These are phyloP conservation scores for Stichodactyla helianthus DNA, from an alignment of 64 coral and sea anemone species.

Conservation along the genomic window DNA sequence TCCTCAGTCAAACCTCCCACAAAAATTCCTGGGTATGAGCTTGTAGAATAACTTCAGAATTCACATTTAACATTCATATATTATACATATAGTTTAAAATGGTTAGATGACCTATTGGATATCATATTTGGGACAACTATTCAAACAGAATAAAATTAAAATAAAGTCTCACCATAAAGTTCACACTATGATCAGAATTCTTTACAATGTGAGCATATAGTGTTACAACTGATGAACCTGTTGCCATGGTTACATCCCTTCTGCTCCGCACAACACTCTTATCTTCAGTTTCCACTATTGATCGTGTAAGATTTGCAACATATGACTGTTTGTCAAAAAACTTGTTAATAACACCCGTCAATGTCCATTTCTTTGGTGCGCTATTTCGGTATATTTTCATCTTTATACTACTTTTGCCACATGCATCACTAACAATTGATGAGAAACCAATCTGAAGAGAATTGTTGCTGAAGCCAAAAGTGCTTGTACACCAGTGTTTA, in stretches of 20 bases:
- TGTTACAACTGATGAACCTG: neutral
- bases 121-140: neutral
- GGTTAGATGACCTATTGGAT: neutral
- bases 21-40: too few relatives aligned
- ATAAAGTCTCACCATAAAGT: neutral
- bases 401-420: neutral
- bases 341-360: neutral
- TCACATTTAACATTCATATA: too few relatives aligned
- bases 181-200: neutral
- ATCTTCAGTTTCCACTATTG: neutral
- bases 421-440: neutral
- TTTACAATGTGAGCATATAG: neutral
- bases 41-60: too few relatives aligned
- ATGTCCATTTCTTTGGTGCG: neutral
- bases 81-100: too few relatives aligned
- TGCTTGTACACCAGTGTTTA: conserved; percentile 18
- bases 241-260: neutral
- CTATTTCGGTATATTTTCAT: neutral
- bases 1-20: too few relatives aligned
- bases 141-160: neutral
- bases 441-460: conserved; percentile 15
- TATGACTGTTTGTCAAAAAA: neutral
- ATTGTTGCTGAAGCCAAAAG: neutral
- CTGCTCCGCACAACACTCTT: neutral
- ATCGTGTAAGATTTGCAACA: conserved; percentile 1